These are phyloP conservation scores for Poecile atricapillus DNA, from an alignment of 2,113 vertebrate species.

Conservation along the genomic window DNA sequence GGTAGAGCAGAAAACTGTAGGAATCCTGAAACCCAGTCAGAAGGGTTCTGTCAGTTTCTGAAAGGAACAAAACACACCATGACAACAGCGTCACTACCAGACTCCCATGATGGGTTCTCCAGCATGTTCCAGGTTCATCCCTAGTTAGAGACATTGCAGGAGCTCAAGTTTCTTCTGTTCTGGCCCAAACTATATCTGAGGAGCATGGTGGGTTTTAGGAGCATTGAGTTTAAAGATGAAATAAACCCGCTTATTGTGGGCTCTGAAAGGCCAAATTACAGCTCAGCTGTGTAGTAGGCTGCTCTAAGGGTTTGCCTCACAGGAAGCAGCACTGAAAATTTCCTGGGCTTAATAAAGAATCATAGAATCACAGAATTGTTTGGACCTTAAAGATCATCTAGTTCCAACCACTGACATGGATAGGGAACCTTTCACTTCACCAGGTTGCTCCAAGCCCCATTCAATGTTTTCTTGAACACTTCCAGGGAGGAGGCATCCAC, in stretches of 20 bases:
- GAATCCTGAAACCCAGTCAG: constrained; percentile 7
- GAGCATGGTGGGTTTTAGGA: background rate
- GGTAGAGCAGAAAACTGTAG: background rate
- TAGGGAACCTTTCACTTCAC: background rate
- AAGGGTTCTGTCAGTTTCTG: background rate
- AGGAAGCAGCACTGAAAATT: background rate
- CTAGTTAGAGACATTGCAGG: background rate
- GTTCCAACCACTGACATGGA: background rate
- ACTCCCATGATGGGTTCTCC: background rate
- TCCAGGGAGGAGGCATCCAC: background rate
- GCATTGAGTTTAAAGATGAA: background rate
- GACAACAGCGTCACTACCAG: background rate
- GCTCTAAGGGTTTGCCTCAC: background rate
- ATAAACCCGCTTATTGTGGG: background rate
- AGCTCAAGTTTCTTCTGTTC: background rate
- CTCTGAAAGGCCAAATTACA: background rate
- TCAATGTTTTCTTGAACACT: background rate
- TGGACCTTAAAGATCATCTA: background rate
- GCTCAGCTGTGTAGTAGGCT: background rate
- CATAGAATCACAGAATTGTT: background rate
- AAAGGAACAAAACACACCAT: background rate
- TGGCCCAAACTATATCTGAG: background rate
- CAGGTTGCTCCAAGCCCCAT: background rate
- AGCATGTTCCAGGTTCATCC: background rate
- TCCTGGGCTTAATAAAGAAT: background rate